phyloP scores from a whole-genome alignment of 2,888 invertebrate species.

The Leptopilina drosophilae region DNA sequence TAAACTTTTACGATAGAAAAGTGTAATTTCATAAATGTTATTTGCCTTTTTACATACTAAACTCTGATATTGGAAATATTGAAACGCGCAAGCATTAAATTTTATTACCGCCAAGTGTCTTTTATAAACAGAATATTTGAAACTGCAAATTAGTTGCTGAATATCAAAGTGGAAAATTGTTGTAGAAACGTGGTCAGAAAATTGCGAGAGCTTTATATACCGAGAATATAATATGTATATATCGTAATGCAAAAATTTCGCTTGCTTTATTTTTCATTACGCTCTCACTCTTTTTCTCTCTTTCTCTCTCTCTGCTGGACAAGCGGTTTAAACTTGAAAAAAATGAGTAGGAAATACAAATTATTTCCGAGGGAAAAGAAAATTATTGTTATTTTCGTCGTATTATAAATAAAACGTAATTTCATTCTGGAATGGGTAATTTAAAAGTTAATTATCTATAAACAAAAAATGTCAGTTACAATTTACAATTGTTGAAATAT shows the following conservation, averaged over 20 bases:
- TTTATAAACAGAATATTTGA: slow-evolving; percentile 20
- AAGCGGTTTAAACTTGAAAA: too few relatives aligned
- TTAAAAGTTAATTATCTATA: too few relatives aligned
- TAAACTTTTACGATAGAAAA: neutral
- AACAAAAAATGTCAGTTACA: too few relatives aligned
- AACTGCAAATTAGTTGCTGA: slow-evolving; percentile 4
- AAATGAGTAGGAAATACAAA: too few relatives aligned
- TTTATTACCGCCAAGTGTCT: slow-evolving; percentile 1
- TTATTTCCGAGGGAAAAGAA: too few relatives aligned
- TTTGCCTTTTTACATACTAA: neutral
- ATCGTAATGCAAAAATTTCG: neutral
- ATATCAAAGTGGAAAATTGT: slow-evolving; percentile 3
- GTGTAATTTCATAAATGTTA: neutral
- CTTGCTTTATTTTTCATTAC: too few relatives aligned
- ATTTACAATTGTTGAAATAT: too few relatives aligned
- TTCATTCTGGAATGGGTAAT: too few relatives aligned
- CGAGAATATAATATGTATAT: neutral
- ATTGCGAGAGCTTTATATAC: neutral
- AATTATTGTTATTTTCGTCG: too few relatives aligned
- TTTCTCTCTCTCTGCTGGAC: too few relatives aligned
- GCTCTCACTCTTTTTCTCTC: too few relatives aligned
- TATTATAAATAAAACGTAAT: too few relatives aligned
- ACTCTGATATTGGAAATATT: neutral
- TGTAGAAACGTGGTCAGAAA: neutral
- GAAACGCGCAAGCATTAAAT: neutral